Evolutionary conservation across 1,140 invertebrate genomes (phyloP).

Genomic region (Bombus pyrosoma): DNA sequence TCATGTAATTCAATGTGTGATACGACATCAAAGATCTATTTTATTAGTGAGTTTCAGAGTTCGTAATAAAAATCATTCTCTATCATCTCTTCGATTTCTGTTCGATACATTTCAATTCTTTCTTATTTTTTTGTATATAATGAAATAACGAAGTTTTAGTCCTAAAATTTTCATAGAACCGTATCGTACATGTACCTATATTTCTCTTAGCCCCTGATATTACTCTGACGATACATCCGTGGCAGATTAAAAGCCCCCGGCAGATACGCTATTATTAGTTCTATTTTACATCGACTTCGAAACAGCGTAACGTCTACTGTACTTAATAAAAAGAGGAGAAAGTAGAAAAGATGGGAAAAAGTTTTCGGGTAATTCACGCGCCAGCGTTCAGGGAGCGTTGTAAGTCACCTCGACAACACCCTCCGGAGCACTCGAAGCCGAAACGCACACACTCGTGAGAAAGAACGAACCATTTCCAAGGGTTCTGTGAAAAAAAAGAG

Average conservation of each 20-base stretch:
- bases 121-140: too few relatives aligned
- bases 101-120: too few relatives aligned
- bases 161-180: too few relatives aligned
- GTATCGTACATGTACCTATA: too few relatives aligned
- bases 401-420: constrained; percentile 44
- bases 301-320: not conserved
- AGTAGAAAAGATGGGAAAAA: not conserved
- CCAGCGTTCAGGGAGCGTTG: not conserved
- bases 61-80: too few relatives aligned
- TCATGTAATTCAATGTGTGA: too few relatives aligned
- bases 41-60: too few relatives aligned
- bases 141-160: too few relatives aligned
- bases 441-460: constrained; percentile 31
- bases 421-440: constrained; percentile 16
- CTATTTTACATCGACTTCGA: constrained; percentile 27
- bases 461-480: constrained; percentile 46
- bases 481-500: constrained; percentile 24
- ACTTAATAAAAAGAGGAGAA: not conserved
- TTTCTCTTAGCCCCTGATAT: not conserved
- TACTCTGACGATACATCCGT: constrained; percentile 2
- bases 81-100: too few relatives aligned
- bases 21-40: too few relatives aligned
- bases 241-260: constrained; percentile 5
- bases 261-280: constrained; percentile 24
- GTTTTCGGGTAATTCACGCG: constrained; percentile 19